These are phyloP conservation scores for Pseudomugil gertrudae DNA, from an alignment of 2,797 vertebrate genomes.

Conservation along the genomic window DNA sequence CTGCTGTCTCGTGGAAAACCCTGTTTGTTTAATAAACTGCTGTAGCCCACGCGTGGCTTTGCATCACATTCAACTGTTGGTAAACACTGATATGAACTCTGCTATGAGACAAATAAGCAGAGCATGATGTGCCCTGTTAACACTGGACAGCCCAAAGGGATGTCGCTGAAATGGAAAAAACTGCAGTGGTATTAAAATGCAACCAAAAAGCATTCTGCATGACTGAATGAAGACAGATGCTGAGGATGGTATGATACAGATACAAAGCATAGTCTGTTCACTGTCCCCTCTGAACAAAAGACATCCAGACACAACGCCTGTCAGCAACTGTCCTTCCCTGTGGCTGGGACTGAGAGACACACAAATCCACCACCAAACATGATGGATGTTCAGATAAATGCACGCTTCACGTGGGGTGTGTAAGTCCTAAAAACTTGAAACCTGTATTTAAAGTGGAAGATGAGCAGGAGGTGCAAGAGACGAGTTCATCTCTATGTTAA, in stretches of 20 bases:
- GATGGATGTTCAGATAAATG: background rate
- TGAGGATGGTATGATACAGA: constrained; percentile 28
- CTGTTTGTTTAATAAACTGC: background rate
- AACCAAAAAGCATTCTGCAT: constrained; percentile 32
- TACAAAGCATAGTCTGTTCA: constrained; percentile 46
- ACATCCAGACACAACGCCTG: constrained; percentile 52
- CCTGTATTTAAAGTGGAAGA: constrained; percentile 17
- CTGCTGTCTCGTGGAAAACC: background rate
- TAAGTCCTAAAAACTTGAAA: constrained; percentile 4
- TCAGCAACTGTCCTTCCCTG: constrained; percentile 54
- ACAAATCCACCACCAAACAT: constrained; percentile 25
- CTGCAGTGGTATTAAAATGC: constrained; percentile 7
- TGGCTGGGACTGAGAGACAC: constrained; percentile 38
- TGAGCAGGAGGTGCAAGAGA: background rate
- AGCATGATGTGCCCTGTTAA: constrained; percentile 20
- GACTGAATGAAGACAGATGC: constrained; percentile 35
- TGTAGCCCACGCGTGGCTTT: constrained; percentile 1
- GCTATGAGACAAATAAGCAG: constrained; percentile 14
- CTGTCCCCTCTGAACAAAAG: constrained; percentile 59
- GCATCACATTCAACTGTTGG: constrained; percentile 2
- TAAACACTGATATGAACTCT: background rate
- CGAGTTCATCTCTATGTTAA: background rate
- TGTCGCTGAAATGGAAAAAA: constrained; percentile 23
- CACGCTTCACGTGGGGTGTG: background rate
- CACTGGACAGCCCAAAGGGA: constrained; percentile 12